Base-by-base conservation (phyloP, 2,888 invertebrate genomes). In the Cerastoderma edule region DNA sequence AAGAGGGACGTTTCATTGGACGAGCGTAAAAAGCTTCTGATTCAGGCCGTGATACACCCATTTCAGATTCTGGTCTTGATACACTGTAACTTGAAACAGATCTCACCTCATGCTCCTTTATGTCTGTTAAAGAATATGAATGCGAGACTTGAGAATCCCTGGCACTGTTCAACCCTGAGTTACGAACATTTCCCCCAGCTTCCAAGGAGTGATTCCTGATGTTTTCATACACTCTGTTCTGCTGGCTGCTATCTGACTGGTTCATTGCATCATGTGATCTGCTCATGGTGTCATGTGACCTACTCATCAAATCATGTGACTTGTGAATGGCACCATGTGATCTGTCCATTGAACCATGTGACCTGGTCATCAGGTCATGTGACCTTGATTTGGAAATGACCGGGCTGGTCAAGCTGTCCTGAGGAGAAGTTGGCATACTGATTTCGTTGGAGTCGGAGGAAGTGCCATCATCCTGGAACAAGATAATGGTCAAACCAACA, bases 1-100 rank as follows among this genome's bases (percentile, higher is more conserved):
- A 84, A 35, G 87, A 86, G 56, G 89, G 88, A 27, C 89, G 75
- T 80, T 86, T 80, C 16, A 87, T 87, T 27, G 88, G 85, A 32
- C 83, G 83, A 10, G 89, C 88, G 35, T 83, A 77, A 24, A 81
- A 80, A 28, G 75, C 72, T 44, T 80, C 73, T 28, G 81, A 81
- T 48, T 75, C 81, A 75, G 80, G 80, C 66, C 78, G 71, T 39
- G 83, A 84, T 30, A 67, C 75, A 44, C 50, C 48, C 19, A 80
- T 28, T 46, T 75, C 75, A 65, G 81, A 85, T 39, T 76, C 83
- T 46, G 83, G 84, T 63, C 83, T 65, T 68, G 84, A 85, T 69
- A 78, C 75, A 50, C 72, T 73, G 39, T 78, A 63, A 33, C 78
- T 80, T 35, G 85, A 84, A 63, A 75, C 67, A 70, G 84, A 72